Base-by-base conservation (phyloP, 2,797 vertebrate species). In the Xenentodon cancila region DNA sequence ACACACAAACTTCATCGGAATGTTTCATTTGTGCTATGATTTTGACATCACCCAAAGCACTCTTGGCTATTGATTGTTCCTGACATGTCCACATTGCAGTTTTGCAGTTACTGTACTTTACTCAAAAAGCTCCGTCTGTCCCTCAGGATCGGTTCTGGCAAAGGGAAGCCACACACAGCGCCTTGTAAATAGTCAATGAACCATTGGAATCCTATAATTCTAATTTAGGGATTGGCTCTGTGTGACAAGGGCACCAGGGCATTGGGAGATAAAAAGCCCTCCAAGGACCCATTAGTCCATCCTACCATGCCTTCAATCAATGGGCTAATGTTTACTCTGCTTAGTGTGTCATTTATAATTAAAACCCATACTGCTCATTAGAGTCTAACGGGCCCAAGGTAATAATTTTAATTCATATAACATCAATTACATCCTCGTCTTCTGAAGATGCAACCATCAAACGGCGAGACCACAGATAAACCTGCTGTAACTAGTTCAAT, bases 321-420 rank as follows among this genome's bases (percentile, higher is more conserved):
- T 91, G 74, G 74, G 64, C 84, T 88, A 90, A 90, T 92, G 92
- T 92, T 92, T 92, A 89, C 88, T 83, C 87, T 88, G 81, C 90
- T 90, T 86, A 90, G 85, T 87, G 80, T 86, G 90, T 82, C 82
- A 89, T 91, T 90, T 85, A 88, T 91, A 91, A 93, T 93, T 89
- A 93, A 91, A 89, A 86, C 80, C 85, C 84, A 84, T 85, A 71
- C 73, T 82, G 67, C 84, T 91, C 88, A 89, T 91, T 91, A 89
- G 82, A 56, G 81, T 84, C 82, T 82, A 82, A 70, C 43, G 47
- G 81, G 79, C 82, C 85, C 84, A 75, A 71, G 82, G 86, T 85
- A 88, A 87, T 89, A 63, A 85, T 87, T 91, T 89, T 66, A 88
- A 89, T 90, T 91, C 82, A 91, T 91, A 89, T 90, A 89, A 81